A percentile compares a stretch with the other conserved stretches of the same genome.
These are phyloP conservation scores for Opisthocomus hoazin DNA, from an alignment of 2,113 vertebrate species.

Conservation along the genomic window DNA sequence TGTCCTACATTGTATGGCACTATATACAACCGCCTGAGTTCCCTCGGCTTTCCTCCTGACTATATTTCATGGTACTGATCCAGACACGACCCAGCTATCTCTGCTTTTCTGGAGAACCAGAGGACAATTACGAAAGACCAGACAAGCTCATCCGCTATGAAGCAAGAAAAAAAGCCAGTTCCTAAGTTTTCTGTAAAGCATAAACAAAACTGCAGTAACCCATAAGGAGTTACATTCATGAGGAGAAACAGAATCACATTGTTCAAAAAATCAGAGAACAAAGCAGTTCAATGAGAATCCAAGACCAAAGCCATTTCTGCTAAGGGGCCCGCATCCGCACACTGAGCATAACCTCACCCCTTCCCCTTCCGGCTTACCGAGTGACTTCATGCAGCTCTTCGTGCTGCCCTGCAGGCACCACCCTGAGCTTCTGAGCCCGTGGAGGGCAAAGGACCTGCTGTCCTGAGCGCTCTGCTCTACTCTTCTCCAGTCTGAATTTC, in stretches of 20 bases:
- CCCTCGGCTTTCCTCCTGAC: background rate
- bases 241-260: background rate
- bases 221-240: background rate
- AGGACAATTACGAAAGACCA: background rate
- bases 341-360: background rate
- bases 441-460: background rate
- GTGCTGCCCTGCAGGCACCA: background rate
- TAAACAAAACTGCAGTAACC: background rate
- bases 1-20: background rate
- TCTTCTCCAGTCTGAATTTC: background rate
- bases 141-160: background rate
- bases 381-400: background rate
- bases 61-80: background rate
- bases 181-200: background rate
- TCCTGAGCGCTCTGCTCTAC: background rate
- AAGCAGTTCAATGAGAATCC: constrained; percentile 6
- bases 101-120: background rate
- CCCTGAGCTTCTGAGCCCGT: background rate
- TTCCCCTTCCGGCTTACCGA: background rate
- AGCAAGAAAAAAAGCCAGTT: background rate
- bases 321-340: background rate
- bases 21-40: background rate
- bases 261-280: constrained; percentile 29
- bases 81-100: background rate
- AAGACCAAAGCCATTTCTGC: background rate